Evolutionary conservation across 2,888 invertebrate species (phyloP).

Genomic region (Drosophila pseudotakahashii): DNA sequence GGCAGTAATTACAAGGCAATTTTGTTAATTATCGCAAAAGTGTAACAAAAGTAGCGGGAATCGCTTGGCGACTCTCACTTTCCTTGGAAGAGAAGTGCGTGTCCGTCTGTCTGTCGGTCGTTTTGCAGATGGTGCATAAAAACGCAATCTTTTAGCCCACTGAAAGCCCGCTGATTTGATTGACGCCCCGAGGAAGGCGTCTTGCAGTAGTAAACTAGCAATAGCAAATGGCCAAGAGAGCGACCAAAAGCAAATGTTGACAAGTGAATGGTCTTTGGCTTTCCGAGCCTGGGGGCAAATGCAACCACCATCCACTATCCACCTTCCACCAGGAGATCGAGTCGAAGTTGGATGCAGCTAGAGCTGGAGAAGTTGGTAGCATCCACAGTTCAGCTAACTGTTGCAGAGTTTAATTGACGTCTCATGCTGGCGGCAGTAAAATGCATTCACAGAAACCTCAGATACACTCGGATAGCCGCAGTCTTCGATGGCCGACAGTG

Average conservation of each 20-base stretch:
- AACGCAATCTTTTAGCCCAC: conserved; percentile 36
- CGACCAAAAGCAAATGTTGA: conserved; percentile 45
- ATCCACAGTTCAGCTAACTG: conserved; percentile 41
- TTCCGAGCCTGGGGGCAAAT: conserved; percentile 46
- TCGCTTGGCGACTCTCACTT: conserved; percentile 31
- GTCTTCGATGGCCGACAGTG: conserved; percentile 24
- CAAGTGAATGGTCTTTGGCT: conserved; percentile 53
- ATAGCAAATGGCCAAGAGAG: conserved; percentile 21
- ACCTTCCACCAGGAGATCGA: conserved; percentile 2
- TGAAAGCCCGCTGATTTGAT: conserved; percentile 46
- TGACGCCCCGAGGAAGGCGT: conserved; percentile 49
- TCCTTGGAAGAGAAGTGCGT: conserved; percentile 28
- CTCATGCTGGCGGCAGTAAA: conserved; percentile 41
- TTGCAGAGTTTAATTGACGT: conserved; percentile 43
- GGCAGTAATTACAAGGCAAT: conserved; percentile 33
- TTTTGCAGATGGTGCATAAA: conserved; percentile 32
- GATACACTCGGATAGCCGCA: conserved; percentile 18
- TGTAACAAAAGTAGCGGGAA: conserved; percentile 29
- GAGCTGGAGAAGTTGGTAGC: conserved; percentile 27
- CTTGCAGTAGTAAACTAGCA: conserved; percentile 39
- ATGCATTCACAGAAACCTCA: conserved; percentile 45
- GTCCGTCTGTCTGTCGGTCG: neutral
- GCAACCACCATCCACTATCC: conserved; percentile 7
- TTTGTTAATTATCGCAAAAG: conserved; percentile 40
- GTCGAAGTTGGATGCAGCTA: neutral